phyloP scores from a whole-genome alignment of 2,113 vertebrate species.

The Melanerpes formicivorus region DNA sequence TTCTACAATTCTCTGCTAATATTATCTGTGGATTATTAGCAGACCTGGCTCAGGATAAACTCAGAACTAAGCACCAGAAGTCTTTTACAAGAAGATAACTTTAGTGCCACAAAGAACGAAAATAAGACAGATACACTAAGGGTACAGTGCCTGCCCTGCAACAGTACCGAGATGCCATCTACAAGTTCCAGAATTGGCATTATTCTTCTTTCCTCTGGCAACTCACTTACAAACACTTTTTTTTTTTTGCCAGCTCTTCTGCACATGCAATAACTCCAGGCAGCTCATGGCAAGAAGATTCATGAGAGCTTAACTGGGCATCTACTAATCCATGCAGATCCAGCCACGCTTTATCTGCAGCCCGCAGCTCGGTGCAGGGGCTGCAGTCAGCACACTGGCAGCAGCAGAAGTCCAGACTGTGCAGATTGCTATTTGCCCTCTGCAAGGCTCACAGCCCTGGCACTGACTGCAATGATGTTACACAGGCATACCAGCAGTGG shows the following conservation, averaged over 20 bases:
- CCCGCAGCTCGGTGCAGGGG: neutral
- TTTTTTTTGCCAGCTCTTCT: neutral
- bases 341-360: neutral
- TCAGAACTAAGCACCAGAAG: neutral
- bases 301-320: neutral
- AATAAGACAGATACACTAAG: neutral
- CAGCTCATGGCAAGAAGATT: neutral
- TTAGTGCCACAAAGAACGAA: neutral
- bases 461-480: neutral
- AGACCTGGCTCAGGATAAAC: neutral
- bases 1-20: too few species aligned
- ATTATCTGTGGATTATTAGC: too few species aligned
- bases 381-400: neutral
- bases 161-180: neutral
- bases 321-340: neutral
- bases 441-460: neutral
- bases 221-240: neutral
- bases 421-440: neutral
- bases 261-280: fast-evolving
- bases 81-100: neutral
- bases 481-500: fast-evolving
- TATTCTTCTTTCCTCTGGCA: neutral
- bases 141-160: neutral
- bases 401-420: neutral
- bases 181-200: fast-evolving